These are phyloP conservation scores for Lasiurus borealis DNA, from an alignment of 2,113 vertebrate species.

Conservation along the genomic window DNA sequence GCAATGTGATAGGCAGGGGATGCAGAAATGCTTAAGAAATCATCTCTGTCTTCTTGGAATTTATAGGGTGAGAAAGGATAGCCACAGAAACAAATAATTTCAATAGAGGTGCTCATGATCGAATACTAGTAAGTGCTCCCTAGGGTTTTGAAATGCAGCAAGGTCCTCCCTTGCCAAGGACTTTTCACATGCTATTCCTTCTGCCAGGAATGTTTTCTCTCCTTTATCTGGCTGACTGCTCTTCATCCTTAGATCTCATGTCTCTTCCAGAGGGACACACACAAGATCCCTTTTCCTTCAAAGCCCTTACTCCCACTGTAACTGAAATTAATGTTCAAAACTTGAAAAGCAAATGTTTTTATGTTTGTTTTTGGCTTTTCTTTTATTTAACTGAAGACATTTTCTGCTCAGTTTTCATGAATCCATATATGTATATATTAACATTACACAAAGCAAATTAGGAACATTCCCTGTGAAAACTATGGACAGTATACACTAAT, in stretches of 20 bases:
- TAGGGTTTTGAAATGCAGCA: background rate
- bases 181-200: background rate
- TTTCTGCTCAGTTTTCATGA: constrained; percentile 30
- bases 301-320: background rate
- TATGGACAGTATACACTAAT: background rate
- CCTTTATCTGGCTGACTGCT: background rate
- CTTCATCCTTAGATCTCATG: background rate
- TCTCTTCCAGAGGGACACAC: background rate
- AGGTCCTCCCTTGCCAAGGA: background rate
- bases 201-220: background rate
- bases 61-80: background rate
- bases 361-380: background rate
- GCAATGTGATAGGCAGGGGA: background rate
- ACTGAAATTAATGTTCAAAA: constrained; percentile 47
- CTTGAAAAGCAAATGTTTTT: constrained; percentile 17
- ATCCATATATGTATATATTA: background rate
- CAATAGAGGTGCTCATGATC: background rate
- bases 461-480: background rate
- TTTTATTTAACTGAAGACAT: background rate
- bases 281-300: background rate
- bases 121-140: background rate
- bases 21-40: constrained; percentile 37
- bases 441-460: background rate
- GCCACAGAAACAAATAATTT: constrained; percentile 7
- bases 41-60: background rate